Conservation (phyloP, 2,888 invertebrate species). For the Charanyca ferruginea region DNA sequence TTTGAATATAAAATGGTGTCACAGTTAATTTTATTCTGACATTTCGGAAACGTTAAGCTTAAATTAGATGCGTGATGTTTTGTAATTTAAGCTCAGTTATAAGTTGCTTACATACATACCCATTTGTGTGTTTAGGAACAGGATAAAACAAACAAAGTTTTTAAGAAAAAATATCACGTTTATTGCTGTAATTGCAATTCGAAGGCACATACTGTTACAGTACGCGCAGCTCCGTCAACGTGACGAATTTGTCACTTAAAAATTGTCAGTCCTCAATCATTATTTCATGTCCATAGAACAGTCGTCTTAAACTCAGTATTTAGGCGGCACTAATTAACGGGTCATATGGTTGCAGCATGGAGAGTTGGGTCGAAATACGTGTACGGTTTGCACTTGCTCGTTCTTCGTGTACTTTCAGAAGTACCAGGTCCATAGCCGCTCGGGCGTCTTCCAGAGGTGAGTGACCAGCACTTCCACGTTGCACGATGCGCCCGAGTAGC, state of each 20-base stretch:
- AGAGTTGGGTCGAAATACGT: slow-evolving; percentile 74
- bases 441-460: slow-evolving; percentile 98
- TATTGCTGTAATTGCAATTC: slow-evolving; percentile 89
- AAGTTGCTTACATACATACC: slow-evolving; percentile 36
- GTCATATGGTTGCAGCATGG: slow-evolving; percentile 85
- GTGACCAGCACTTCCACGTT: slow-evolving; percentile 94
- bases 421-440: slow-evolving; percentile 97
- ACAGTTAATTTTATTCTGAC: slow-evolving; percentile 47
- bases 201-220: slow-evolving; percentile 87
- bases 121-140: slow-evolving; percentile 48
- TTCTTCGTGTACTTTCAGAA: slow-evolving; percentile 92
- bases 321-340: slow-evolving; percentile 87
- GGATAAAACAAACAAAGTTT: slow-evolving; percentile 69
- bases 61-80: slow-evolving; percentile 15
- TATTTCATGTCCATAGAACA: slow-evolving; percentile 81
- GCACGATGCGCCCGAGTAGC: slow-evolving; percentile 95
- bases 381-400: slow-evolving; percentile 69
- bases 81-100: slow-evolving; percentile 15
- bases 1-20: slow-evolving; percentile 60
- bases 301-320: slow-evolving; percentile 76
- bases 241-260: slow-evolving; percentile 82
- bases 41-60: slow-evolving; percentile 34
- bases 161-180: slow-evolving; percentile 88
- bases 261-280: slow-evolving; percentile 77
- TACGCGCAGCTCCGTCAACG: slow-evolving; percentile 90